Conservation (phyloP, 1,140 invertebrate genomes). For the Drosophila simulans region DNA sequence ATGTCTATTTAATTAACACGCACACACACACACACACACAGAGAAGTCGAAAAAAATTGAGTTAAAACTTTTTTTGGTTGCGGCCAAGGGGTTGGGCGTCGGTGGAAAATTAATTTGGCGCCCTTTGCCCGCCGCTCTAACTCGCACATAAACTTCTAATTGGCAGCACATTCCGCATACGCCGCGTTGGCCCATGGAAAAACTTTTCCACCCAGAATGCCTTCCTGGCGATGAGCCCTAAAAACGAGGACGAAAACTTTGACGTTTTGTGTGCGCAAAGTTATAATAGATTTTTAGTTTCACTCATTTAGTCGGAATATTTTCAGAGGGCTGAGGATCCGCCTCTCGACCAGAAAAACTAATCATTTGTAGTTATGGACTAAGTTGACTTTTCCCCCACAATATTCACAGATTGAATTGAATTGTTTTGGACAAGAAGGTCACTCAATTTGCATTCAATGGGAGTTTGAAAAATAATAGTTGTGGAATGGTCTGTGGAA, state of each 20-base stretch:
- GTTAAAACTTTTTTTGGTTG: slow-evolving; percentile 53
- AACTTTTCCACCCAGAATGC: slow-evolving; percentile 29
- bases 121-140: slow-evolving; percentile 38
- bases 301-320: slow-evolving; percentile 60
- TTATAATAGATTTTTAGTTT: slow-evolving; percentile 82
- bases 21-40: slow-evolving; percentile 46
- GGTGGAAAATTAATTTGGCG: slow-evolving; percentile 68
- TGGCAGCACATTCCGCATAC: slow-evolving; percentile 77
- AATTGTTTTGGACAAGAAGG: slow-evolving; percentile 41
- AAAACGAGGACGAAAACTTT: slow-evolving; percentile 43
- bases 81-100: neutral
- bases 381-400: slow-evolving; percentile 35
- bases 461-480: slow-evolving; percentile 21
- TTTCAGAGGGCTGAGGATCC: slow-evolving; percentile 15
- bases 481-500: slow-evolving; percentile 5
- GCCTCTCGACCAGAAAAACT: slow-evolving; percentile 41
- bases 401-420: slow-evolving; percentile 35
- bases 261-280: slow-evolving; percentile 66
- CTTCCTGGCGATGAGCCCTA: slow-evolving; percentile 12
- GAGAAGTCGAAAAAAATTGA: slow-evolving; percentile 55
- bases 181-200: slow-evolving; percentile 57
- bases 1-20: slow-evolving; percentile 74
- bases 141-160: slow-evolving; percentile 78
- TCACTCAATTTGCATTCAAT: slow-evolving; percentile 24
- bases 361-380: slow-evolving; percentile 68